Percentiles rank a stretch among this genome's conserved stretches.
These are phyloP conservation scores for Argopecten irradians DNA, from an alignment of 1,140 invertebrate species.

Conservation along the genomic window DNA sequence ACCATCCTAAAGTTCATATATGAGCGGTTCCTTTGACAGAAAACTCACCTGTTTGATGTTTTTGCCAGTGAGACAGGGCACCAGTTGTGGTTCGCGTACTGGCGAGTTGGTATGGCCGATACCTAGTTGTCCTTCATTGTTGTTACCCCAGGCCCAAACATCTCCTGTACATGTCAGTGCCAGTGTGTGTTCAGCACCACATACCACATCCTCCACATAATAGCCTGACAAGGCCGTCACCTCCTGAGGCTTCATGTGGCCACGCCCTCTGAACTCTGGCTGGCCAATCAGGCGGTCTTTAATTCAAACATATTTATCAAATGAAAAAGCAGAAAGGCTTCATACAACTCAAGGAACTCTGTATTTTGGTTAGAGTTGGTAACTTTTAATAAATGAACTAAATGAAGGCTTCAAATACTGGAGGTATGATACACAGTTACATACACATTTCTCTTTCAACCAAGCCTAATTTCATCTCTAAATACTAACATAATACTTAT, in stretches of 20 bases:
- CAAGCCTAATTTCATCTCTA: too few species aligned
- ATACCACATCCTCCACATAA: slow-evolving; percentile 81
- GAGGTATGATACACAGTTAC: too few species aligned
- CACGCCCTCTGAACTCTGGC: slow-evolving; percentile 76
- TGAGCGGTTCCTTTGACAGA: too few species aligned
- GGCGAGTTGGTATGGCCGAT: slow-evolving; percentile 79
- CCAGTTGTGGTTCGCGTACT: slow-evolving; percentile 80
- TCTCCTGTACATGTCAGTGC: slow-evolving; percentile 80
- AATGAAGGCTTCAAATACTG: too few species aligned
- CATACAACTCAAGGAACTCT: too few species aligned
- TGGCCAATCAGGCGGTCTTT: slow-evolving; percentile 81
- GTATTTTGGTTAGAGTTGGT: too few species aligned
- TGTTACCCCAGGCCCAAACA: slow-evolving; percentile 84
- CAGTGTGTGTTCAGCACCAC: slow-evolving; percentile 83
- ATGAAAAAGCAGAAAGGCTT: too few species aligned
- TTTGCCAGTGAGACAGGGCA: slow-evolving; percentile 80
- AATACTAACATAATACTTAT: too few species aligned
- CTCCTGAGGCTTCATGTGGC: slow-evolving; percentile 77
- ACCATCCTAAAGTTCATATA: too few species aligned
- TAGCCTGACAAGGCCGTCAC: slow-evolving; percentile 78
- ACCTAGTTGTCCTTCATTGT: slow-evolving; percentile 82
- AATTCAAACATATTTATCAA: slow-evolving; percentile 30
- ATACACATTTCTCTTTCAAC: too few species aligned
- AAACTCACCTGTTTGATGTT: slow-evolving; percentile 80
- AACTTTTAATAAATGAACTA: too few species aligned